Conservation (phyloP, 2,888 invertebrate species). For the Scaptomyza caliginosa region DNA sequence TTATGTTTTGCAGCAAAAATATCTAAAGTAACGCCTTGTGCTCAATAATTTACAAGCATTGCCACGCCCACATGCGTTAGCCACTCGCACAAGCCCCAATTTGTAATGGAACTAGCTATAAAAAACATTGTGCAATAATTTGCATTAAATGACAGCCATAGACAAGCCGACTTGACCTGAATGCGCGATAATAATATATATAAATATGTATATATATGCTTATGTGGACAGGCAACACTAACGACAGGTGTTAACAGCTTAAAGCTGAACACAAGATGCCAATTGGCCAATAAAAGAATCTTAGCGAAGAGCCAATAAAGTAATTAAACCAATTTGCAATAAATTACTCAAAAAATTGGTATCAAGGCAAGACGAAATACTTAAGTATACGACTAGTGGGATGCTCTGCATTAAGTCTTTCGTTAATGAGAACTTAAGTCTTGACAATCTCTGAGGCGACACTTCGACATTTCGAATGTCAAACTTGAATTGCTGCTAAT, state of each 20-base stretch:
- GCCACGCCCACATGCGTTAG: constrained; percentile 63
- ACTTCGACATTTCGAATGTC: constrained; percentile 41
- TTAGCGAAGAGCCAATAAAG: constrained; percentile 28
- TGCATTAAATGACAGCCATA: constrained; percentile 69
- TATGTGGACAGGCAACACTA: constrained; percentile 17
- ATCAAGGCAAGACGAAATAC: background rate
- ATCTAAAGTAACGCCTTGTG: constrained; percentile 48
- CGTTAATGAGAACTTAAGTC: too few species aligned
- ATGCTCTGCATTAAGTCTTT: constrained; percentile 47
- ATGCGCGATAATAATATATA: constrained; percentile 52
- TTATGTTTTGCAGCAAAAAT: background rate
- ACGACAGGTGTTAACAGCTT: constrained; percentile 59
- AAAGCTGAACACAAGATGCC: constrained; percentile 23
- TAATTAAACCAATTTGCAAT: constrained; percentile 35
- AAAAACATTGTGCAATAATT: constrained; percentile 61
- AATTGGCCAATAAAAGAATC: constrained; percentile 21
- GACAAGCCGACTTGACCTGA: constrained; percentile 71
- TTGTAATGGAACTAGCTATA: constrained; percentile 55
- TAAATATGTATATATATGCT: constrained; percentile 18
- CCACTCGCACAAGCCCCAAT: constrained; percentile 55
- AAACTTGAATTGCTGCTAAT: constrained; percentile 51
- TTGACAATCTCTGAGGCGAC: constrained; percentile 21
- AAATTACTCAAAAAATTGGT: background rate
- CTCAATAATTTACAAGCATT: constrained; percentile 29
- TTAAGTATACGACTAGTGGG: background rate